Evolutionary conservation across 2,888 invertebrate species (phyloP).

Genomic region (Neelides folsomi): DNA sequence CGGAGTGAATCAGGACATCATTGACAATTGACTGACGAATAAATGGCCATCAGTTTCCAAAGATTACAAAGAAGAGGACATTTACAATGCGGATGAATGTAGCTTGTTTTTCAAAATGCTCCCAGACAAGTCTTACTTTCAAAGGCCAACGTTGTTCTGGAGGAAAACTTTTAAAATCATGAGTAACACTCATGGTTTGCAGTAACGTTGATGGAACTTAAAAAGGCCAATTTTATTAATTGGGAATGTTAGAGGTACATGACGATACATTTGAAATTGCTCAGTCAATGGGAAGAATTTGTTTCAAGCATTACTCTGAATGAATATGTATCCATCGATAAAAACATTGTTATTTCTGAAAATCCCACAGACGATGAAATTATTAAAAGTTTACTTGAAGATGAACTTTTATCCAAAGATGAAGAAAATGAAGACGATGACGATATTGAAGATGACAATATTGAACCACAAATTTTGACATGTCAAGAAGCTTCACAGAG

Average conservation of each 20-base stretch:
- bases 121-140: constrained; percentile 7
- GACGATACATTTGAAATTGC: too few relatives aligned
- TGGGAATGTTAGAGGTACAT: constrained; percentile 6
- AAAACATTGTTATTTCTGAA: too few relatives aligned
- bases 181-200: constrained; percentile 15
- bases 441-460: too few relatives aligned
- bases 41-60: background rate
- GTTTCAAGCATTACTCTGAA: too few relatives aligned
- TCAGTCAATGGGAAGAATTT: too few relatives aligned
- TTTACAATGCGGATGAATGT: constrained; percentile 16
- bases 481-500: too few relatives aligned
- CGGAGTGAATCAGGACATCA: background rate
- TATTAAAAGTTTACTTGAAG: too few relatives aligned
- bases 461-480: too few relatives aligned
- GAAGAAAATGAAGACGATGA: too few relatives aligned
- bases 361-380: too few relatives aligned
- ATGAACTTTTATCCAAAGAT: too few relatives aligned
- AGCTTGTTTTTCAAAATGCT: constrained; percentile 13
- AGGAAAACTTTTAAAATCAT: constrained; percentile 14
- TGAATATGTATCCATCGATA: too few relatives aligned
- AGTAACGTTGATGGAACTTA: constrained; percentile 13
- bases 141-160: constrained; percentile 9
- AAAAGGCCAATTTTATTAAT: constrained; percentile 17
- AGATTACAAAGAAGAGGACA: constrained; percentile 8
- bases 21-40: background rate